Conservation (phyloP, 1,140 invertebrate genomes). For the Drosophila mauritiana region DNA sequence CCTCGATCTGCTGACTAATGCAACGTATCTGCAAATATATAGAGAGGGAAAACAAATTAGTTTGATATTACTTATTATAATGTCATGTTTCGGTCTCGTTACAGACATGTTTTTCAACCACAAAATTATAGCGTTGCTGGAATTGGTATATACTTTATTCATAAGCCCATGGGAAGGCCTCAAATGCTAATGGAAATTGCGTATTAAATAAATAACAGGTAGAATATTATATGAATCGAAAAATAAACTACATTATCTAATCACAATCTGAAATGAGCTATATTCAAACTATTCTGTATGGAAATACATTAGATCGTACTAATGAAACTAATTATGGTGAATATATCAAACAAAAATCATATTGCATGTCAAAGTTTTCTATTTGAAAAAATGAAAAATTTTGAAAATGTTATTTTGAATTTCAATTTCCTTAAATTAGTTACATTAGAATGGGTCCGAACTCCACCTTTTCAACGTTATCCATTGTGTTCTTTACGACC, state of each 20-base stretch:
- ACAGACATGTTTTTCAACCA: slow-evolving; percentile 17
- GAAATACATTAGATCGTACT: too few relatives aligned
- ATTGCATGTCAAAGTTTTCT: too few relatives aligned
- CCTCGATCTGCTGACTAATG: slow-evolving; percentile 46
- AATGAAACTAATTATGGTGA: too few relatives aligned
- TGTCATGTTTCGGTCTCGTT: slow-evolving; percentile 39
- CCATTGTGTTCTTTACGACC: slow-evolving; percentile 6
- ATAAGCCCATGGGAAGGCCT: slow-evolving; percentile 14
- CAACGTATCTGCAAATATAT: slow-evolving; percentile 43
- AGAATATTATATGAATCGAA: slow-evolving; percentile 23
- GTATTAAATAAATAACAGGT: slow-evolving; percentile 30
- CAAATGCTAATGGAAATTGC: slow-evolving; percentile 41
- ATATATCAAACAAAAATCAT: too few relatives aligned
- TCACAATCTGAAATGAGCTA: neutral
- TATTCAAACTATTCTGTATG: neutral
- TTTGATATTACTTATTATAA: slow-evolving; percentile 42
- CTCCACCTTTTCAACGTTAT: slow-evolving; percentile 2
- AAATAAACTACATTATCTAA: slow-evolving; percentile 9
- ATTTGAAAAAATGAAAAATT: too few relatives aligned
- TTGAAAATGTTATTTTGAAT: neutral
- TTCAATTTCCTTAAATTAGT: neutral
- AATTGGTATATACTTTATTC: slow-evolving; percentile 34
- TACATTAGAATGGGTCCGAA: neutral
- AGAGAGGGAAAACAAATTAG: slow-evolving; percentile 28
- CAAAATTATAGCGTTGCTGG: slow-evolving; percentile 31